Percentiles rank a stretch among this genome's conserved stretches.
These are phyloP conservation scores for Deroplatys truncata DNA, from an alignment of 2,888 invertebrate species.

Conservation along the genomic window DNA sequence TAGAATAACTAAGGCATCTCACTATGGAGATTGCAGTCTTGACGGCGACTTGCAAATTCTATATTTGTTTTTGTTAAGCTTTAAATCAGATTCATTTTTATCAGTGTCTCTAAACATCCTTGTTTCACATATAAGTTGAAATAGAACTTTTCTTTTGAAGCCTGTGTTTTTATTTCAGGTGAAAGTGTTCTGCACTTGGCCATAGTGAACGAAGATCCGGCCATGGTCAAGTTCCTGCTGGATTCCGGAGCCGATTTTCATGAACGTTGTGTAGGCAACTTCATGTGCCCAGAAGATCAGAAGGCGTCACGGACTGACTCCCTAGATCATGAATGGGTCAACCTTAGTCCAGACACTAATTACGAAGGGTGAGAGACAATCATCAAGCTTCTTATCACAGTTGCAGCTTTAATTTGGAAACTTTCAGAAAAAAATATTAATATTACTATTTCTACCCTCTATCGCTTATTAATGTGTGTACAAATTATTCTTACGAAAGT, in stretches of 20 bases:
- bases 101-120: no score
- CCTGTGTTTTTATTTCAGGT: slow-evolving; percentile 49
- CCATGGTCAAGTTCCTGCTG: slow-evolving; percentile 92
- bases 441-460: no score
- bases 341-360: slow-evolving; percentile 73
- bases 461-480: no score
- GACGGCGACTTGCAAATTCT: no score
- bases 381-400: background rate
- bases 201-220: slow-evolving; percentile 96
- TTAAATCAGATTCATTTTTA: no score
- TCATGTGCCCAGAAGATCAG: slow-evolving; percentile 98
- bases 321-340: slow-evolving; percentile 88
- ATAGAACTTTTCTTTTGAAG: no score
- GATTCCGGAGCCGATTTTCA: slow-evolving; percentile 89
- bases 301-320: slow-evolving; percentile 84
- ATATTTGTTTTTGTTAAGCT: no score
- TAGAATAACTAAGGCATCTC: no score
- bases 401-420: background rate
- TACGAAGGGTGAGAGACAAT: slow-evolving; percentile 68
- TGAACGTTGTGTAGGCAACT: slow-evolving; percentile 91
- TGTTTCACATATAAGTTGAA: no score
- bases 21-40: no score
- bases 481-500: no score
- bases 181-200: slow-evolving; percentile 96
- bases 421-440: no score